A percentile compares a stretch with the other conserved stretches of the same genome.
These are phyloP conservation scores for Papilio aristodemus DNA, from an alignment of 1,140 invertebrate species.

Conservation along the genomic window DNA sequence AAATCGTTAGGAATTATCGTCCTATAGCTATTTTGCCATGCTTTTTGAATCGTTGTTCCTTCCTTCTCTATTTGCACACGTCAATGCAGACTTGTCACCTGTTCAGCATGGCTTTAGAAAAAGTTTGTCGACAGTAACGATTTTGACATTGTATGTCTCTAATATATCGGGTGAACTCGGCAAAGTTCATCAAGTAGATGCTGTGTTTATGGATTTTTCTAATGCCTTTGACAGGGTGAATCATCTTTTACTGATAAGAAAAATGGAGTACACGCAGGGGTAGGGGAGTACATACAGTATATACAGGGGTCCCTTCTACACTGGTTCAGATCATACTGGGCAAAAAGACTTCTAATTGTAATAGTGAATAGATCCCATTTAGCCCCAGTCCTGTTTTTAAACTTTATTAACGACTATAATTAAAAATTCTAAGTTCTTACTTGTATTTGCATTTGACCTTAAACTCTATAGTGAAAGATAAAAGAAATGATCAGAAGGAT, in stretches of 20 bases:
- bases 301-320: constrained; percentile 22
- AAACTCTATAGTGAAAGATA: constrained; percentile 20
- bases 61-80: constrained; percentile 25
- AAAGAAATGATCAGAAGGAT: too few species aligned
- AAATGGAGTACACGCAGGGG: constrained; percentile 29
- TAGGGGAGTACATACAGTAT: too few species aligned
- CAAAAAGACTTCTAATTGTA: constrained; percentile 24
- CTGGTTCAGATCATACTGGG: constrained; percentile 31
- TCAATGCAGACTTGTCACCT: constrained; percentile 22
- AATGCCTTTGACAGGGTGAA: constrained; percentile 42
- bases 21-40: background rate
- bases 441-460: constrained; percentile 24
- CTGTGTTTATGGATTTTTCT: constrained; percentile 39
- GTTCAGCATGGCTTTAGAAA: constrained; percentile 39
- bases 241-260: constrained; percentile 36
- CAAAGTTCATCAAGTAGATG: constrained; percentile 24
- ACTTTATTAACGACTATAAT: too few species aligned
- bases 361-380: too few species aligned
- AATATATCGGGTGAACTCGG: constrained; percentile 31
- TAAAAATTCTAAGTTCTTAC: constrained; percentile 1
- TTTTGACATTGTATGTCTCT: constrained; percentile 31
- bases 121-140: constrained; percentile 34
- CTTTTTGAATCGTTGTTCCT: background rate
- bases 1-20: background rate
- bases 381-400: too few species aligned